phyloP scores from a whole-genome alignment of 2,888 invertebrate genomes.

The Horisme vitalbata region DNA sequence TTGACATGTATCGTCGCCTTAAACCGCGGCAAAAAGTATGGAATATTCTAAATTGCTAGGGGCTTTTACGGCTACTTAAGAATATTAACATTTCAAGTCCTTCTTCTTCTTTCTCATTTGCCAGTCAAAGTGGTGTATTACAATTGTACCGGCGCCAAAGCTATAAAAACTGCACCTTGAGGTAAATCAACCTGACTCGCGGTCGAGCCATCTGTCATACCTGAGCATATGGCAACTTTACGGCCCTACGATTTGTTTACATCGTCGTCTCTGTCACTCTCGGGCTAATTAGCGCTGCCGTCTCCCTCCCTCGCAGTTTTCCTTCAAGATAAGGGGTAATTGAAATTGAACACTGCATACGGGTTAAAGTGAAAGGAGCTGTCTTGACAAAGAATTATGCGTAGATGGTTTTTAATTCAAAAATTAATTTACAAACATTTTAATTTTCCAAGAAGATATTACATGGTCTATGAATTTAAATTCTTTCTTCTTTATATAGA shows the following conservation, averaged over 20 bases:
- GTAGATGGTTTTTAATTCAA: constrained; percentile 1
- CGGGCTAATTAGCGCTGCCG: constrained; percentile 15
- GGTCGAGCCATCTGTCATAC: constrained; percentile 72
- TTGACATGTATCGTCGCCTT: too few relatives aligned
- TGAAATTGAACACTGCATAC: constrained; percentile 78
- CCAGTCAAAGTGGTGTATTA: too few relatives aligned
- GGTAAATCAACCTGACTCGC: constrained; percentile 61
- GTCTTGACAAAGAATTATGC: constrained; percentile 54
- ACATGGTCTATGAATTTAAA: too few relatives aligned
- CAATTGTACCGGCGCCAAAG: constrained; percentile 2
- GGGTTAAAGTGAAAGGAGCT: constrained; percentile 76
- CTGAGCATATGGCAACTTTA: constrained; percentile 72
- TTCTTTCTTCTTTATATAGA: too few relatives aligned
- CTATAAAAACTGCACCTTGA: constrained; percentile 26
- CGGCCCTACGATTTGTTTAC: constrained; percentile 75
- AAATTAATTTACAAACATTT: too few relatives aligned
- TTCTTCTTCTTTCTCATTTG: too few relatives aligned
- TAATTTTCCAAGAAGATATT: too few relatives aligned
- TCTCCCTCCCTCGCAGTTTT: constrained; percentile 60
- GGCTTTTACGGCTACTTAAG: too few relatives aligned
- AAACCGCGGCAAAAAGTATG: too few relatives aligned
- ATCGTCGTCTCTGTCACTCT: constrained; percentile 48
- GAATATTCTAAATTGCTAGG: too few relatives aligned
- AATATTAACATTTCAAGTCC: too few relatives aligned
- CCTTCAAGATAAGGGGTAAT: constrained; percentile 72